Percentiles rank a stretch among this genome's conserved stretches.
These are phyloP conservation scores for Drosophila kepulauana DNA, from an alignment of 1,140 invertebrate genomes.

Conservation along the genomic window DNA sequence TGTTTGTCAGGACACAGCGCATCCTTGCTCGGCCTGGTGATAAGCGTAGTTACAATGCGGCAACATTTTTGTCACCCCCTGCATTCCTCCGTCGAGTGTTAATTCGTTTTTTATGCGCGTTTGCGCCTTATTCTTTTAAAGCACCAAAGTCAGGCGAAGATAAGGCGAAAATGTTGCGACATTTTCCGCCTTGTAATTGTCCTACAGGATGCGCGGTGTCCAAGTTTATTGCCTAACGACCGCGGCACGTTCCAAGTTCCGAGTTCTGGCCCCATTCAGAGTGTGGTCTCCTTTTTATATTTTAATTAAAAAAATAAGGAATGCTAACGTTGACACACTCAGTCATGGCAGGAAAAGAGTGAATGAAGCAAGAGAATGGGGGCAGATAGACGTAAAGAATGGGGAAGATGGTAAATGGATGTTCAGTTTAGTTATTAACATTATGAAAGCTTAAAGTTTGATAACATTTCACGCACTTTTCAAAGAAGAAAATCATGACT, in stretches of 20 bases:
- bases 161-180: conserved; percentile 79
- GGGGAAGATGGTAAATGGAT: background rate
- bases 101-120: conserved; percentile 59
- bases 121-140: conserved; percentile 60
- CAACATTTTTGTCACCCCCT: conserved; percentile 28
- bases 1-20: conserved; percentile 42
- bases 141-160: conserved; percentile 47
- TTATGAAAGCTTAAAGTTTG: background rate
- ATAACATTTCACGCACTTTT: background rate
- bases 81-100: conserved; percentile 24
- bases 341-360: conserved; percentile 3
- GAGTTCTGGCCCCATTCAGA: conserved; percentile 13
- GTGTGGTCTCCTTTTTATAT: conserved; percentile 68
- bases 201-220: conserved; percentile 76
- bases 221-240: conserved; percentile 84
- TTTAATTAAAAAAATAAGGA: conserved; percentile 79
- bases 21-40: conserved; percentile 27
- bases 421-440: conserved; percentile 25
- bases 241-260: conserved; percentile 64
- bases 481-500: no score
- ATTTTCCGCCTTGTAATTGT: conserved; percentile 83
- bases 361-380: background rate
- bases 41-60: conserved; percentile 48
- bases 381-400: background rate
- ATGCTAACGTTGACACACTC: conserved; percentile 43